These are phyloP conservation scores for Myrmecophaga tridactyla DNA, from an alignment of 2,113 vertebrate genomes.

Conservation along the genomic window DNA sequence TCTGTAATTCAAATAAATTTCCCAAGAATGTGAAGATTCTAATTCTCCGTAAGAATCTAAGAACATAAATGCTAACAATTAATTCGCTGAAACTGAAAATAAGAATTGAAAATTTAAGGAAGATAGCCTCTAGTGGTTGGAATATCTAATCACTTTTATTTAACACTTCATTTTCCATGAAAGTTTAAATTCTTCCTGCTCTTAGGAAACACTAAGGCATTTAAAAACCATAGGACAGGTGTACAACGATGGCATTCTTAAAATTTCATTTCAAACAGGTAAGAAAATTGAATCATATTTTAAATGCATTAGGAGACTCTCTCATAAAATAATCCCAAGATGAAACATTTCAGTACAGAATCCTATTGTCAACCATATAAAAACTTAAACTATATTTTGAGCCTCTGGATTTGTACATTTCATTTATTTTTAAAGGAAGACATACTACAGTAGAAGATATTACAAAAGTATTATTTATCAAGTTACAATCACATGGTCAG, in stretches of 20 bases:
- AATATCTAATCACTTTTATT: slow-evolving; percentile 79
- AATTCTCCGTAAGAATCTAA: slow-evolving; percentile 66
- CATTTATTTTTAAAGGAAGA: not conserved
- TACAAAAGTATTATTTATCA: slow-evolving; percentile 26
- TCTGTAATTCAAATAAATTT: slow-evolving; percentile 77
- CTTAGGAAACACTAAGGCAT: not conserved
- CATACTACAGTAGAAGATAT: not conserved
- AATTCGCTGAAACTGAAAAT: slow-evolving; percentile 75
- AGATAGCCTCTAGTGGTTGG: slow-evolving; percentile 73
- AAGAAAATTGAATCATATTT: slow-evolving; percentile 40
- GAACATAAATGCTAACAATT: slow-evolving; percentile 70
- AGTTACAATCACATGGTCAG: not conserved
- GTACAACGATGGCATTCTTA: slow-evolving; percentile 17
- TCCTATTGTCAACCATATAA: slow-evolving; percentile 17
- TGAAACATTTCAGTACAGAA: slow-evolving; percentile 3
- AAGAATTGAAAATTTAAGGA: slow-evolving; percentile 78
- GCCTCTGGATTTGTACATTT: not conserved
- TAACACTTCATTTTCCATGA: slow-evolving; percentile 58
- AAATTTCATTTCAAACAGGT: slow-evolving; percentile 16
- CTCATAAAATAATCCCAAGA: not conserved
- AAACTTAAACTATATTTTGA: slow-evolving; percentile 49
- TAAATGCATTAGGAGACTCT: not conserved
- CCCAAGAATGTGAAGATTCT: slow-evolving; percentile 71
- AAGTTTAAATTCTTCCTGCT: slow-evolving; percentile 41
- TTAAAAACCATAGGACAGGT: not conserved